Evolutionary conservation across 2,113 vertebrate species (phyloP).

Genomic region (Arizona elegans): DNA sequence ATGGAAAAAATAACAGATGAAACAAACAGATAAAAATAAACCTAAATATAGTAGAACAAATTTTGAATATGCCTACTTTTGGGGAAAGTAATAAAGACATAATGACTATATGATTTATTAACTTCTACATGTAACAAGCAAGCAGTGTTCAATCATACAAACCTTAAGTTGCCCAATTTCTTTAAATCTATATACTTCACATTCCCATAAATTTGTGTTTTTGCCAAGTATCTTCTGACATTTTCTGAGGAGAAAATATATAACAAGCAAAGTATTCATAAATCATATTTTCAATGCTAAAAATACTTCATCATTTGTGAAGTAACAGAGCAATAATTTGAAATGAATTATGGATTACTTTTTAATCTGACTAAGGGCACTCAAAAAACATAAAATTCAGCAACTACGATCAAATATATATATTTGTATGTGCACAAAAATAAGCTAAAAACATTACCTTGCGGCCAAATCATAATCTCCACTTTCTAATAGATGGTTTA

Average conservation of each 20-base stretch:
- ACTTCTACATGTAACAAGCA: background rate
- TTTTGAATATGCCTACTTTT: background rate
- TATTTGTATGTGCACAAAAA: background rate
- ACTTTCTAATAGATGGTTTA: conserved; percentile 90
- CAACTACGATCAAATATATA: background rate
- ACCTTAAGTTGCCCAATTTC: conserved; percentile 97
- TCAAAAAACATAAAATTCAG: background rate
- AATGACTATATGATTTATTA: background rate
- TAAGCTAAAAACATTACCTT: conserved; percentile 71
- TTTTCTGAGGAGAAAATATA: conserved; percentile 76
- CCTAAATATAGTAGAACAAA: background rate
- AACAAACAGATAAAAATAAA: background rate
- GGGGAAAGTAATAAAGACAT: background rate
- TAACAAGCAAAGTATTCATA: conserved; percentile 11
- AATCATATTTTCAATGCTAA: background rate
- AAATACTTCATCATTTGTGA: background rate
- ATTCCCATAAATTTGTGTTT: conserved; percentile 98
- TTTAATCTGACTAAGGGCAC: background rate
- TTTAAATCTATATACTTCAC: conserved; percentile 96
- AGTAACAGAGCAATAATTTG: background rate
- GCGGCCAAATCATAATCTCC: conserved; percentile 89
- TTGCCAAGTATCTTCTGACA: conserved; percentile 98
- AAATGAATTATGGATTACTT: background rate
- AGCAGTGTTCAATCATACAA: conserved; percentile 19
- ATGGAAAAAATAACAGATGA: background rate